Evolutionary conservation across 2,113 vertebrate species (phyloP), one percentile per base, ranked within the genome.

Genomic region (Oreochromis spilurus): DNA sequence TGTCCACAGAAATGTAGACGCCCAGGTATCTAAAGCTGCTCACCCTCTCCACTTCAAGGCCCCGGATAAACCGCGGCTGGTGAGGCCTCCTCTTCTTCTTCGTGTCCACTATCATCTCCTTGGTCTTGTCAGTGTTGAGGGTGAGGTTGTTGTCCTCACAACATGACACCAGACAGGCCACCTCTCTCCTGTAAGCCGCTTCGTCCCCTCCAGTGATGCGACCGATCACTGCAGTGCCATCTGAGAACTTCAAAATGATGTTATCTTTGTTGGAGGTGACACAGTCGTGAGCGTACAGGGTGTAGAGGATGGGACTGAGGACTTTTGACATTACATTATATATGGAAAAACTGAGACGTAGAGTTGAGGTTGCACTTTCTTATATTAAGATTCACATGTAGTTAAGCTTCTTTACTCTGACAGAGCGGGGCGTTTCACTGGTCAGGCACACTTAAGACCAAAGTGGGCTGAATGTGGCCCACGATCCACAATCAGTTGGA

Each of bases 201-300:
- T 31, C 4, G 0, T 58, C 55, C 26, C 14, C 26, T 31, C 26
- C 26, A 31, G 55, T 58, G 55, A 58, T 0, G 26, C 7, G 1
- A 16, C 26, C 0, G 13, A 58, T 29, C 55, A 16, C 26, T 5
- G 55, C 26, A 58, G 55, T 58, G 55, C 29, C 2, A 3, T 29
- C 26, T 13, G 1, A 2, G 2, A 1, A 58, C 1, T 31, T 31
- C 26, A 58, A 17, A 31, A 31, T 58, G 0, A 31, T 58, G 55
- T 5, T 58, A 1, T 58, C 55, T 58, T 58, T 58, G 26, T 31
- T 58, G 55, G 26, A 58, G 55, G 2, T 16, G 4, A 16, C 26
- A 58, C 7, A 58, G 2, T 31, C 26, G 3, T 58, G 55, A 13
- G 55, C 2, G 26, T 17, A 58, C 14, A 58, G 26, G 26, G 26